Percentiles rank a stretch among this genome's conserved stretches.
Conservation (phyloP, 1,140 invertebrate genomes). For the Drosophila ambigua region DNA sequence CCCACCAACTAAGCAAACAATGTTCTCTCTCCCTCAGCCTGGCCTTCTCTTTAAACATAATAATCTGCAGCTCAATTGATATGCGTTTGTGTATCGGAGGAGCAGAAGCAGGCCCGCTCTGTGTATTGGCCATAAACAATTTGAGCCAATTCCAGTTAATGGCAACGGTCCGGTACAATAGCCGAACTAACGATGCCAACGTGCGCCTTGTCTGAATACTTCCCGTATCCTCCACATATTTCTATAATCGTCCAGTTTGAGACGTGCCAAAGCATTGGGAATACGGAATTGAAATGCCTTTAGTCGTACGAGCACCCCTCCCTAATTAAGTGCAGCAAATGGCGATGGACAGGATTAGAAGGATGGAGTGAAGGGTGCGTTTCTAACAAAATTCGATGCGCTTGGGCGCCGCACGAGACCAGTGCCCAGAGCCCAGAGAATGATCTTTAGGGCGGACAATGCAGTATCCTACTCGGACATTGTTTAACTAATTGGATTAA, state of each 20-base stretch:
- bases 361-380: conserved; percentile 19
- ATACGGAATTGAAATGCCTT: conserved; percentile 26
- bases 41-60: conserved; percentile 24
- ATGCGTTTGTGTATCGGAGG: conserved; percentile 12
- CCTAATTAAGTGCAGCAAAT: conserved; percentile 60
- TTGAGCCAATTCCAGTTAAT: conserved; percentile 50
- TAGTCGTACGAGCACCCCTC: not conserved
- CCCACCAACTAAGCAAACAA: conserved; percentile 14
- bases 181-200: conserved; percentile 32
- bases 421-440: conserved; percentile 15
- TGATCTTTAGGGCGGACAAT: too few species aligned
- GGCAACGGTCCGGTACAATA: conserved; percentile 3
- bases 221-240: conserved; percentile 39
- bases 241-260: conserved; percentile 36
- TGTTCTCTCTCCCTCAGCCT: conserved; percentile 7
- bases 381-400: conserved; percentile 26
- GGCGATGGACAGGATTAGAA: conserved; percentile 31
- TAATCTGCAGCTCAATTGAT: conserved; percentile 24
- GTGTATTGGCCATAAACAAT: conserved; percentile 39
- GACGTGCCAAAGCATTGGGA: conserved; percentile 39
- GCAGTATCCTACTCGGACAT: conserved; percentile 9
- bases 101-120: conserved; percentile 16
- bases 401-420: conserved; percentile 35
- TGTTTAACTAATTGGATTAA: conserved; percentile 75
- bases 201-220: conserved; percentile 45